Evolutionary conservation across 1,140 invertebrate species (phyloP), one percentile per base, ranked within the genome.

Genomic region (Diuraphis noxia): DNA sequence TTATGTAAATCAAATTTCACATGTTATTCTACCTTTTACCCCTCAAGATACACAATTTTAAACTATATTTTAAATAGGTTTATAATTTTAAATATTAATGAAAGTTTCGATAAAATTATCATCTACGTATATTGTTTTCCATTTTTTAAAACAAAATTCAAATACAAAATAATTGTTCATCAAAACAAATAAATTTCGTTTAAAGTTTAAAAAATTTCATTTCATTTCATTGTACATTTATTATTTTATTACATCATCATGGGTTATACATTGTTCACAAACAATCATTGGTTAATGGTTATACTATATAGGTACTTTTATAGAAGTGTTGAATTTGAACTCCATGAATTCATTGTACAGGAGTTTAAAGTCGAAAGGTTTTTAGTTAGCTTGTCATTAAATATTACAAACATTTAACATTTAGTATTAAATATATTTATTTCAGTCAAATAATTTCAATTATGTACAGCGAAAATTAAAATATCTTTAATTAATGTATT

Each of bases 1-100:
- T 72, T 72, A 72, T 72, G 56, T 72, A 72, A 72, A 72, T 72
- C 56, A 72, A 72, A 72, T 72, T 72, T 72, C 56, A 72, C 56
- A 72, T 72, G n/a, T n/a, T n/a, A 17, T n/a, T 6, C 13, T 13
- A 63, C 30, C 56, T 63, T 63, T 63, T 63, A 63, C 56, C 56
- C 56, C 56, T n/a, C 56, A n/a, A 63, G 56, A n/a, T n/a, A 63
- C 56, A 17, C 30, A 13, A 63, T 63, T 63, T 13, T 63, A 63
- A n/a, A 19, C 30, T n/a, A 72, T 2, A 5, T 56, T 56, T 2
- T 17, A 46, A 19, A 3, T 49, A 49, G 10, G 4, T 63, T 1
- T 72, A n/a, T 72, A n/a, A n/a, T n/a, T 72, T 72, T 72, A 4
- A n/a, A n/a, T 72, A 17, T n/a, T n/a, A 17, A 72, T n/a, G n/a